Evolutionary conservation across 2,113 vertebrate species (phyloP), one percentile per base, ranked within the genome.

Genomic region (Nyctibius bracteatus): DNA sequence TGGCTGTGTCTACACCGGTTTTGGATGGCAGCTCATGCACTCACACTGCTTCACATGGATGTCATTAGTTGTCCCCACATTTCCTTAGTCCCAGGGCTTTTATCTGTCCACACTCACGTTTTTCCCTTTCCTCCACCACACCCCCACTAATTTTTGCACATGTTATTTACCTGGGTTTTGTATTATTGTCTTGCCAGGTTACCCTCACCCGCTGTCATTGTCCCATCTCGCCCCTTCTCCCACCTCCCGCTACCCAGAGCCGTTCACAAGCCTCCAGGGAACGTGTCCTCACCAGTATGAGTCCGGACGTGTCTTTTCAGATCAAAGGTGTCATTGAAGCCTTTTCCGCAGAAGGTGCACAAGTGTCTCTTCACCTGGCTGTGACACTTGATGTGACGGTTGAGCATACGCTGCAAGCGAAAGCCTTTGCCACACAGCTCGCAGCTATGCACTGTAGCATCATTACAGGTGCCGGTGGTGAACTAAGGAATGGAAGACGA

Each of bases 341-440:
- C 98, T 94, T 99, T 99, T 62, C 98, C 98, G 6, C 98, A 99
- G 98, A 98, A 98, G 90, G 98, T 98, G 96, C 98, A 99, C 81
- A 98, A 96, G 95, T 99, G 98, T 67, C 97, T 97, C 92, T 98
- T 99, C 77, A 98, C 98, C 91, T 99, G 98, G 92, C 97, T 99
- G 96, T 99, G 98, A 70, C 98, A 99, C 94, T 99, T 99, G 88
- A 98, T 91, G 95, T 99, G 98, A 7, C 98, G 98, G 92, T 98
- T 99, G 88, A 99, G 98, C 98, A 99, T 98, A 79, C 98, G 97
- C 94, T 98, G 98, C 55, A 98, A 80, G 78, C 98, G 98, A 93
- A 99, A 99, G 39, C 96, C 97, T 91, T 99, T 99, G 86, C 98
- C 98, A 7, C 98, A 99, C 46, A 98, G 94, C 70, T 98, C 97